Evolutionary conservation across 2,797 vertebrate species (phyloP).

Genomic region (Micromesistius poutassou): DNA sequence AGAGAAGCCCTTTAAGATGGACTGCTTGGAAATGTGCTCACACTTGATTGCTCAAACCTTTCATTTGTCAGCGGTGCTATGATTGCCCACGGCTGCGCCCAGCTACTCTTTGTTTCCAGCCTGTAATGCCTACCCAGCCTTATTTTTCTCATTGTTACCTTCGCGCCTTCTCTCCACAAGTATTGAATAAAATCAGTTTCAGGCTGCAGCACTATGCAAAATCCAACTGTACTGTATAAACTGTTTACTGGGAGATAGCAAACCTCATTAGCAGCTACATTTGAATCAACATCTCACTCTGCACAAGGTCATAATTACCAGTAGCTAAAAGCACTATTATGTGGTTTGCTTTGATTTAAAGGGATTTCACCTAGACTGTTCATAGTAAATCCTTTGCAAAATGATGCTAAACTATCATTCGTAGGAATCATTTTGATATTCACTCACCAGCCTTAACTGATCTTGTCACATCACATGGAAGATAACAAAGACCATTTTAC

Average conservation of each 20-base stretch:
- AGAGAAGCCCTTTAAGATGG: constrained; percentile 40
- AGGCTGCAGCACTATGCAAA: constrained; percentile 21
- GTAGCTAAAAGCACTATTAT: constrained; percentile 20
- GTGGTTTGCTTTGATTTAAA: constrained; percentile 20
- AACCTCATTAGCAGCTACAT: constrained; percentile 37
- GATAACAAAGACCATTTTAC: constrained; percentile 56
- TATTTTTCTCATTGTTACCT: constrained; percentile 54
- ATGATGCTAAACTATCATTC: constrained; percentile 23
- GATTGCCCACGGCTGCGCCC: constrained; percentile 60
- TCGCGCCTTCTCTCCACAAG: constrained; percentile 39
- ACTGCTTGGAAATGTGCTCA: constrained; percentile 52
- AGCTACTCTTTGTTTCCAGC: constrained; percentile 58
- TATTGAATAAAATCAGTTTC: constrained; percentile 31
- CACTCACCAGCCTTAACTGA: constrained; percentile 27
- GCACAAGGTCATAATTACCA: constrained; percentile 36
- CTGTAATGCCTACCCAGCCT: constrained; percentile 53
- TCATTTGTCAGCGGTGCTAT: constrained; percentile 62
- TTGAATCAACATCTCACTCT: constrained; percentile 31
- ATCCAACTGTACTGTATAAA: background rate
- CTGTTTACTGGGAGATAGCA: constrained; percentile 10
- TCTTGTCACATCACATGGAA: constrained; percentile 34
- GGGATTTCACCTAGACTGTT: constrained; percentile 5
- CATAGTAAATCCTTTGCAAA: constrained; percentile 6
- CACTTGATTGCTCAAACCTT: constrained; percentile 60
- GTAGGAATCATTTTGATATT: constrained; percentile 18